Evolutionary conservation across 2,113 vertebrate genomes (phyloP), one percentile per base, ranked within the genome.

Genomic region (Ptychochromis oligacanthus): DNA sequence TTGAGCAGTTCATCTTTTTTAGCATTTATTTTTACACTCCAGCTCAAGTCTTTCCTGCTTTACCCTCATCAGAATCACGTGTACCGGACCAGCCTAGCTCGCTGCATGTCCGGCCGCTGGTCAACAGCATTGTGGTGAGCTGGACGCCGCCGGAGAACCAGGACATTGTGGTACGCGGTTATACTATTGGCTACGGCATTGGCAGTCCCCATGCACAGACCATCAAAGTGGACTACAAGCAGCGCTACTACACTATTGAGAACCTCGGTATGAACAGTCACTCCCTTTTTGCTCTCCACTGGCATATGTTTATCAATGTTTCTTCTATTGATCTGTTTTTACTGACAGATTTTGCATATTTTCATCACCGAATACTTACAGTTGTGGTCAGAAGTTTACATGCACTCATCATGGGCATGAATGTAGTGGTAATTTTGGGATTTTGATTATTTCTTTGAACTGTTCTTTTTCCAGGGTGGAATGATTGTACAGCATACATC

Each of bases 121-220:
- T 99, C 78, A 99, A 97, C 87, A 98, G 97, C 78, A 99, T 99
- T 0, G 98, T 99, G 18, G 98, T 99, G 15, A 99, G 98, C 94
- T 99, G 98, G 98, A 99, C 98, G 1, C 98, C 98, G 0, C 98
- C 98, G 0, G 98, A 99, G 92, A 99, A 99, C 93, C 98, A 98
- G 95, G 97, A 99, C 92, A 97, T 99, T 1, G 97, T 99, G 91
- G 98, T 99, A 74, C 95, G 98, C 24, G 98, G 98, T 12, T 99
- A 99, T 17, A 96, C 95, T 3, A 99, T 99, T 11, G 97, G 97
- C 24, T 99, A 99, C 0, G 98, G 98, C 74, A 95, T 99, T 3
- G 98, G 98, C 80, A 99, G 97, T 55, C 98, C 98, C 10, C 98
- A 99, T 0, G 97, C 98, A 0, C 97, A 99, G 95, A 99, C 97